Evolutionary conservation across 2,113 vertebrate species (phyloP), one percentile per base, ranked within the genome.

Genomic region (Trematomus loennbergii): DNA sequence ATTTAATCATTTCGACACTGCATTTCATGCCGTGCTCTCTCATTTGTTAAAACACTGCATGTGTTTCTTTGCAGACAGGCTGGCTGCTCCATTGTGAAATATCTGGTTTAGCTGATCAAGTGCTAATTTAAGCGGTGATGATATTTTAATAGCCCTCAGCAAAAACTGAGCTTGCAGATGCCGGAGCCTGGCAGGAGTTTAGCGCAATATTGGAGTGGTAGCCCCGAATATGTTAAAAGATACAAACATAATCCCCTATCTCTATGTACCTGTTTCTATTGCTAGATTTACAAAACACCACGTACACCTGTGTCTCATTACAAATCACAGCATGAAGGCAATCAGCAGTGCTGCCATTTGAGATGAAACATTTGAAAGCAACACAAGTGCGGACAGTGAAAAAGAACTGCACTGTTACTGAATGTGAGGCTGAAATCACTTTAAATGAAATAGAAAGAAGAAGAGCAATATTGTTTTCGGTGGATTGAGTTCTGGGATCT

Each of bases 91-190:
- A 52, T 69, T 88, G 45, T 79, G 36, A 70, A 84, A 70, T 78
- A 57, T 68, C 64, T 49, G 61, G 17, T 59, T 79, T 79, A 83
- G 17, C 73, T 83, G 87, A 86, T 84, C 77, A 87, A 81, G 66
- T 86, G 40, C 50, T 86, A 78, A 93, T 88, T 86, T 81, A 75
- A 69, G 50, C 63, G 61, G 68, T 87, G 81, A 87, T 91, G 81
- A 82, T 82, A 79, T 89, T 89, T 91, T 90, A 91, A 89, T 86
- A 76, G 85, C 69, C 78, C 60, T n/a, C 9, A 58, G 57, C 59
- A 66, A 62, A 84, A 77, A 75, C 20, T 66, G 75, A 59, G 46
- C 65, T n/a, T 40, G 43, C 55, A 68, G 54, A 84, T 80, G 76
- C 70, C 46, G 65, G 50, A 57, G 74, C 74, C 55, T 70, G 64